A percentile compares a stretch with the other conserved stretches of the same genome.
These are phyloP conservation scores for Rhagonycha fulva DNA, from an alignment of 2,888 invertebrate genomes.

Conservation along the genomic window DNA sequence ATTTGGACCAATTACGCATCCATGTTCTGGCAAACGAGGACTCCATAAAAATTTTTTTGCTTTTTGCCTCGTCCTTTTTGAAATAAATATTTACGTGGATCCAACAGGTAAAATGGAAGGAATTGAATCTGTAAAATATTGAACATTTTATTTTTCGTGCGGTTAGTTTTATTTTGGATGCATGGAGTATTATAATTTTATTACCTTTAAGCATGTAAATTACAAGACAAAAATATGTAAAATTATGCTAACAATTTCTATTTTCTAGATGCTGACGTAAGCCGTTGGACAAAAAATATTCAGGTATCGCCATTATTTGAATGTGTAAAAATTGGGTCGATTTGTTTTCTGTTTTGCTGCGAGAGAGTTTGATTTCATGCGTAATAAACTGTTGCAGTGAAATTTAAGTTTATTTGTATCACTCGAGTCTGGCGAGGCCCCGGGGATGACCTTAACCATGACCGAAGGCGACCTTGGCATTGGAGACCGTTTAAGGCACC, in stretches of 20 bases:
- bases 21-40: too few species aligned
- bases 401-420: neutral
- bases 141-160: neutral
- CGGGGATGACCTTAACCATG: constrained; percentile 41
- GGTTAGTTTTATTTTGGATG: neutral
- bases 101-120: neutral
- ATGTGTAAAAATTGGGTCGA: neutral
- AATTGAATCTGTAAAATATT: neutral
- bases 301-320: neutral
- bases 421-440: constrained; percentile 11
- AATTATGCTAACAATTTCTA: neutral
- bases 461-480: constrained; percentile 41
- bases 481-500: constrained; percentile 31
- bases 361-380: neutral
- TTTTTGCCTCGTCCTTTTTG: neutral
- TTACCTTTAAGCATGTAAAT: neutral
- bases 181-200: neutral
- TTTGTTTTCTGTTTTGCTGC: neutral
- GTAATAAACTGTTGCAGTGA: neutral
- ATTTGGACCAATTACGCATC: neutral
- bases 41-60: too few species aligned
- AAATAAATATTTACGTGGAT: neutral
- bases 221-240: neutral
- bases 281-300: neutral
- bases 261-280: neutral